Evolutionary conservation across 1,140 invertebrate genomes (phyloP).

Genomic region (Calephelis virginiensis): DNA sequence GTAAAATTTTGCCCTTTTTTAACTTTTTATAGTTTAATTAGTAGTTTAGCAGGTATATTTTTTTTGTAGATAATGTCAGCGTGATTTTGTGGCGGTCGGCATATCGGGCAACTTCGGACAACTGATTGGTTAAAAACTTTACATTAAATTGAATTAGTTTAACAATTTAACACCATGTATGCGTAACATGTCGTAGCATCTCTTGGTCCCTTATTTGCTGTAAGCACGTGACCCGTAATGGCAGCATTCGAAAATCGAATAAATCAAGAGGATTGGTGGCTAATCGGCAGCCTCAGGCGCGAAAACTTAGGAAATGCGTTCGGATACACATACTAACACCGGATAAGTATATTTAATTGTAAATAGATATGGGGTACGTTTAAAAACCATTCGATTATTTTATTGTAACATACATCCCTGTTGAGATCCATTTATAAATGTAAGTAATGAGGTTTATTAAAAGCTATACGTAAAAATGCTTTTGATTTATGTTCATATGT

Average conservation of each 20-base stretch:
- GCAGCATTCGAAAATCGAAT: conserved; percentile 58
- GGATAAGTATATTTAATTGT: conserved; percentile 6
- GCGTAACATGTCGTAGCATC: conserved; percentile 20
- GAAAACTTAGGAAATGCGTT: conserved; percentile 40
- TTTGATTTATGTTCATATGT: no score
- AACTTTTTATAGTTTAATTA: no score
- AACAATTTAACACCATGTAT: conserved; percentile 39
- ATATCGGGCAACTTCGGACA: no score
- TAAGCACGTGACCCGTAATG: conserved; percentile 62
- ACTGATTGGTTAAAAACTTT: no score
- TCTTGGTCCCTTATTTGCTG: conserved; percentile 52
- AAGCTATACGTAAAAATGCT: no score
- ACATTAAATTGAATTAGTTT: background rate
- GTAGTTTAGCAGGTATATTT: no score
- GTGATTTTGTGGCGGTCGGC: no score
- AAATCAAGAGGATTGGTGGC: conserved; percentile 70
- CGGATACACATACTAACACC: conserved; percentile 10
- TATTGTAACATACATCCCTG: no score
- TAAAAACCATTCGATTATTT: conserved; percentile 1
- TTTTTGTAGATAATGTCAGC: no score
- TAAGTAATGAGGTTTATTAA: no score
- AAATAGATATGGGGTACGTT: conserved; percentile 27
- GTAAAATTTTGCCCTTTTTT: no score
- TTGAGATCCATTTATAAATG: no score
- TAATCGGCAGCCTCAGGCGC: conserved; percentile 51